phyloP scores from a whole-genome alignment of 64 coral and sea anemone species.

The Stylophora pistillata region DNA sequence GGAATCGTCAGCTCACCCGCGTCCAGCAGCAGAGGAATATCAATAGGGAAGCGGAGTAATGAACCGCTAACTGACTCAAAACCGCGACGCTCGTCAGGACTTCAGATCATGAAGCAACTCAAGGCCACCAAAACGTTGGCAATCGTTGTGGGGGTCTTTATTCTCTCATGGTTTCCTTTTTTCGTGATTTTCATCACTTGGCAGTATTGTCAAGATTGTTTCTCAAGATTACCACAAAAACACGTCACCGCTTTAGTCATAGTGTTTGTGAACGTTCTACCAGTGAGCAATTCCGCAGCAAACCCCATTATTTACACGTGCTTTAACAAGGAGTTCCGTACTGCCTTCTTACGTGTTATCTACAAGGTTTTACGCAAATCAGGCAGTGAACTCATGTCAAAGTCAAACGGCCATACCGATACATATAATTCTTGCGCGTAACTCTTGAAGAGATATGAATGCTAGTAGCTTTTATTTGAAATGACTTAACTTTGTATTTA shows the following conservation, averaged over 20 bases:
- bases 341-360: conserved; percentile 74
- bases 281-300: conserved; percentile 84
- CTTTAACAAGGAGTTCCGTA: conserved; percentile 92
- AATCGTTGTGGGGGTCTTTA: conserved; percentile 89
- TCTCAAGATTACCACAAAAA: conserved; percentile 9
- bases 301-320: conserved; percentile 97
- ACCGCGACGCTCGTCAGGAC: conserved; percentile 38
- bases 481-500: too few relatives aligned
- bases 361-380: conserved; percentile 63
- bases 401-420: neutral
- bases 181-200: conserved; percentile 88
- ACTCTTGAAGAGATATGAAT: neutral
- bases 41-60: conserved; percentile 8
- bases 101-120: conserved; percentile 89
- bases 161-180: conserved; percentile 91
- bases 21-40: conserved; percentile 1
- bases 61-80: neutral
- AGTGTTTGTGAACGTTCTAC: conserved; percentile 78
- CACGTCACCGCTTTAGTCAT: conserved; percentile 31
- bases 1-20: conserved; percentile 26
- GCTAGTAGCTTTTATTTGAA: neutral
- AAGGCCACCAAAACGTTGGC: conserved; percentile 97
- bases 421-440: conserved; percentile 1
- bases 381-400: neutral
- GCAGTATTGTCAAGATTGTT: conserved; percentile 75